Evolutionary conservation across 2,797 vertebrate genomes (phyloP), one percentile per base, ranked within the genome.

Genomic region (Microcaecilia unicolor): DNA sequence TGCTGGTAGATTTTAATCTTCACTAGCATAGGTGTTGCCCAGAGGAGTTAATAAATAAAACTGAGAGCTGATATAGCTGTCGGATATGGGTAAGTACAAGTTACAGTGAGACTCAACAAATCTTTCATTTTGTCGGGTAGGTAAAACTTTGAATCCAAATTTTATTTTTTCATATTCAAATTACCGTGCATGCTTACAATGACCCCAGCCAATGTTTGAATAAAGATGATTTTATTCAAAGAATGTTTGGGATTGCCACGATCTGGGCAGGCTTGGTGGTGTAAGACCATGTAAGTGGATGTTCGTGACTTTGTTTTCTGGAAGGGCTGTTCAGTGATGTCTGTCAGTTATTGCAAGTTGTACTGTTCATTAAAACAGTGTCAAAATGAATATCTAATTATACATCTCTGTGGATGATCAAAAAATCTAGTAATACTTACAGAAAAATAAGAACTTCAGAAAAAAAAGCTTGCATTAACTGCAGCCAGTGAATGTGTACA

Each of bases 71-170:
- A 72, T 51, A 28, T 76, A 88, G 79, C 26, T 52, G 53, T 52
- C 58, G 64, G 55, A 48, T 45, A 38, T 41, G 76, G 93, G 93
- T 97, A 90, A 91, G 93, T 97, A 92, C 78, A 71, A 80, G 71
- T 80, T 66, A 75, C 76, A 86, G 76, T 81, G 73, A 74, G 70
- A 74, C 72, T 74, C 70, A 76, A 63, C 78, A 74, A 79, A 76
- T 79, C 78, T 78, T 78, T 70, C 78, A 68, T 80, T 76, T 48
- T 41, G 67, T 53, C 74, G 74, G 80, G 83, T 87, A 90, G 78
- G 85, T 89, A 85, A 81, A 78, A 41, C 34, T 76, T 67, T 68
- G 50, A 56, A 58, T 76, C 36, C 61, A 67, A 73, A 22, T 67
- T 52, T 64, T 47, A 73, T 22, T 67, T 52, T 64, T 47, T 33